These are phyloP conservation scores for human (Homo sapiens) DNA, from an alignment of 2,113 vertebrate genomes.

Conservation along the genomic window DNA sequence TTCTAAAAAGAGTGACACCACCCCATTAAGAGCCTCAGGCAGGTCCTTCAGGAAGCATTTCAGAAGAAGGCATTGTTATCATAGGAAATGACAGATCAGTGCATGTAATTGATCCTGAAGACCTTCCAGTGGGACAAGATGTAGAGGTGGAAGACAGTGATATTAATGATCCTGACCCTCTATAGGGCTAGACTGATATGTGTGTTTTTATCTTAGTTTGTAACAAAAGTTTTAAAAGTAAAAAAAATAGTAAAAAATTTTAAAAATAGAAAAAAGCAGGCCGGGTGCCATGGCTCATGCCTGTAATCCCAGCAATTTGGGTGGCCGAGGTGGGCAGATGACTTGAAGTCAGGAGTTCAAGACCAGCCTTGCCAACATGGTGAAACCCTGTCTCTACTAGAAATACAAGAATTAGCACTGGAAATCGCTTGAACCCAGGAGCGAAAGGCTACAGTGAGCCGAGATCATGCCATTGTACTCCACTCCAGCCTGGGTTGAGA, in stretches of 20 bases:
- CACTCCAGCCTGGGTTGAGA: too few species aligned
- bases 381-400: too few species aligned
- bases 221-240: not conserved
- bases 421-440: too few species aligned
- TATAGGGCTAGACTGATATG: not conserved
- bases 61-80: not conserved
- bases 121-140: not conserved
- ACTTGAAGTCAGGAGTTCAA: too few species aligned
- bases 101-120: not conserved
- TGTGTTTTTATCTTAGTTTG: not conserved
- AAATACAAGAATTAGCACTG: too few species aligned
- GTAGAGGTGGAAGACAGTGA: not conserved
- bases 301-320: too few species aligned
- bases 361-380: too few species aligned
- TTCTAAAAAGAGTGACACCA: not conserved
- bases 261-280: not conserved
- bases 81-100: not conserved
- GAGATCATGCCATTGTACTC: too few species aligned
- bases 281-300: too few species aligned
- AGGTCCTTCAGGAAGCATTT: not conserved
- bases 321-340: too few species aligned
- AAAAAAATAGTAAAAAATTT: not conserved
- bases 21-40: not conserved
- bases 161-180: not conserved
- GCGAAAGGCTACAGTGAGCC: too few species aligned